These are phyloP conservation scores for Aphrophora alni DNA, from an alignment of 2,888 invertebrate genomes.

Conservation along the genomic window DNA sequence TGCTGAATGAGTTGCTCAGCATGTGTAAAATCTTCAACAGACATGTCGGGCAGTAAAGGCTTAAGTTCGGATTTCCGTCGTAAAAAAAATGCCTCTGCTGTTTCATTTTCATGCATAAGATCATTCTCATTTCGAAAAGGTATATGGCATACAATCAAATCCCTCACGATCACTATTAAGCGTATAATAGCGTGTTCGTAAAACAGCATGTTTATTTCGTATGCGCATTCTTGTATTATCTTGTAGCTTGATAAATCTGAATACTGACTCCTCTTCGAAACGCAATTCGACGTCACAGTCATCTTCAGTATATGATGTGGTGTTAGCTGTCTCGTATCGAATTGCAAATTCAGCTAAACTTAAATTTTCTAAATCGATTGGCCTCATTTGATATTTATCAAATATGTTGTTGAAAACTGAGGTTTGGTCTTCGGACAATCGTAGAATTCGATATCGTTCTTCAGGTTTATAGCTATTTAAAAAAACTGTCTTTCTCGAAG, in stretches of 20 bases:
- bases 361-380: slow-evolving; percentile 33
- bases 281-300: no score
- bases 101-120: slow-evolving; percentile 41
- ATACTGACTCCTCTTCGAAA: neutral
- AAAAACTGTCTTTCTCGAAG: slow-evolving; percentile 35
- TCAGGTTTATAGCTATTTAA: slow-evolving; percentile 48
- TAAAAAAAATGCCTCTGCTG: neutral
- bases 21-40: neutral
- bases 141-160: slow-evolving; percentile 51
- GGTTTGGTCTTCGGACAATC: slow-evolving; percentile 46
- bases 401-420: slow-evolving; percentile 37
- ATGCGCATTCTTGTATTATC: neutral
- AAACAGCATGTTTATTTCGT: slow-evolving; percentile 28
- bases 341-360: slow-evolving; percentile 42
- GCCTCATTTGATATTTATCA: slow-evolving; percentile 38
- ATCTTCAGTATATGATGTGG: no score
- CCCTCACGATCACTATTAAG: slow-evolving; percentile 45
- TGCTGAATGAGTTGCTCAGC: slow-evolving; percentile 6
- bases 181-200: slow-evolving; percentile 47
- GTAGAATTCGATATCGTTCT: slow-evolving; percentile 51
- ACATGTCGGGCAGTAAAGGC: neutral
- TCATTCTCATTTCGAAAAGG: slow-evolving; percentile 50
- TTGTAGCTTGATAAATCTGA: neutral
- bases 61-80: neutral
- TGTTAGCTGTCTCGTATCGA: slow-evolving; percentile 31